Conservation (phyloP, 2,888 invertebrate species). For the Ophioninae sp. region DNA sequence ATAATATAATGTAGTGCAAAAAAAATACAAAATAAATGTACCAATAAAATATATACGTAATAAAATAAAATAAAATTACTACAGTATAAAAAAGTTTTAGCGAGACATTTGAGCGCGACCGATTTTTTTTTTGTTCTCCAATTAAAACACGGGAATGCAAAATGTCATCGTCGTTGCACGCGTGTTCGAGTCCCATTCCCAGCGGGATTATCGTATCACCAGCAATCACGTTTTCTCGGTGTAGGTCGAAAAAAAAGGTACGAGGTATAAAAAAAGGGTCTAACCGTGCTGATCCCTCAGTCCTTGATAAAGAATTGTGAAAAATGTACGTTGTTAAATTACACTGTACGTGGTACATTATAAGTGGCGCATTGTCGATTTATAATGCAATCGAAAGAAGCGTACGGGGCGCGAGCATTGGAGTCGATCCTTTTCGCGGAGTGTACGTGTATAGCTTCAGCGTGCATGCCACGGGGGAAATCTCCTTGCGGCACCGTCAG, state of each 20-base stretch:
- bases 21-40: no score
- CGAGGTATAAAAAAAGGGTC: slow-evolving; percentile 25
- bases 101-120: not conserved
- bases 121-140: not conserved
- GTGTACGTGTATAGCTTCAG: slow-evolving; percentile 16
- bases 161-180: slow-evolving; percentile 18
- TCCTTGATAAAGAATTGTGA: slow-evolving; percentile 49
- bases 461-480: slow-evolving; percentile 65
- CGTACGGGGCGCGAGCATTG: slow-evolving; percentile 23
- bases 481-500: slow-evolving; percentile 58
- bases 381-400: slow-evolving; percentile 65
- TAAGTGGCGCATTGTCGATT: slow-evolving; percentile 65
- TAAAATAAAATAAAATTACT: no score
- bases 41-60: no score
- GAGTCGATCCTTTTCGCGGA: slow-evolving; percentile 45
- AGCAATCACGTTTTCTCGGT: slow-evolving; percentile 18
- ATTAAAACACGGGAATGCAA: slow-evolving; percentile 5
- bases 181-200: slow-evolving; percentile 25
- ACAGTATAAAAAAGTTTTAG: not conserved
- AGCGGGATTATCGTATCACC: slow-evolving; percentile 37
- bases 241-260: slow-evolving; percentile 41
- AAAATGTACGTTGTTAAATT: slow-evolving; percentile 65
- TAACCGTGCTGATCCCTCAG: slow-evolving; percentile 19
- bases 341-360: slow-evolving; percentile 65
- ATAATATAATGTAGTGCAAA: no score